A percentile compares a stretch with the other conserved stretches of the same genome.
Conservation (phyloP, 2,797 vertebrate species). For the Platalea minor region DNA sequence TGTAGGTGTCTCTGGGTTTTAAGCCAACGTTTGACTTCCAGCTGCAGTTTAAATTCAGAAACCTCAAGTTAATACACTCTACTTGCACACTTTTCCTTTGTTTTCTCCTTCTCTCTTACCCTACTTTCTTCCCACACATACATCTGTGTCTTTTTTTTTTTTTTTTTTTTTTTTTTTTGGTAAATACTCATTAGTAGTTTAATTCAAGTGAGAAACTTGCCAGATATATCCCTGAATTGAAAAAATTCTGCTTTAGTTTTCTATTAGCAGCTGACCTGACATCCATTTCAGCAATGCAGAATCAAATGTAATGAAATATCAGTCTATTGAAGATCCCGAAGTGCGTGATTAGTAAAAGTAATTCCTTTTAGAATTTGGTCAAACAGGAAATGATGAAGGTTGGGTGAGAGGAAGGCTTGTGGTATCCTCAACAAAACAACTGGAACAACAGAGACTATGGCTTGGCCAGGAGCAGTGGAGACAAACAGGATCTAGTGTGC, state of each 20-base stretch:
- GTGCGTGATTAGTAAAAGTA: background rate
- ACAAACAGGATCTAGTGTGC: background rate
- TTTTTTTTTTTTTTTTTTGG: background rate
- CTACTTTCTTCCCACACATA: background rate
- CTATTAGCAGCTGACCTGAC: background rate
- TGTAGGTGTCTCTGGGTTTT: background rate
- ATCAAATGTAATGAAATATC: background rate
- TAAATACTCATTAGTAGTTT: background rate
- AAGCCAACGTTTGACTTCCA: background rate
- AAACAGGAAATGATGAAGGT: background rate
- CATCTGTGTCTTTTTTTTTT: background rate
- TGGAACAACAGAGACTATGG: background rate
- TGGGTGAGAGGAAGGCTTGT: background rate
- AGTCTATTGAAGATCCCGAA: background rate
- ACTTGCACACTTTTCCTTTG: background rate
- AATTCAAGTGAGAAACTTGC: background rate
- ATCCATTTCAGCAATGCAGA: background rate
- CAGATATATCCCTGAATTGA: background rate
- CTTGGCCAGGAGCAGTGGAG: background rate
- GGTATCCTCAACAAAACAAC: background rate
- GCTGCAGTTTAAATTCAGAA: background rate
- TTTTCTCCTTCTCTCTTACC: background rate
- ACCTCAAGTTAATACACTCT: background rate
- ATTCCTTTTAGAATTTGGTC: background rate
- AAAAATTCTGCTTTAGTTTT: background rate